Base-by-base conservation (phyloP, 2,888 invertebrate species). In the Drosophila buzzatii region DNA sequence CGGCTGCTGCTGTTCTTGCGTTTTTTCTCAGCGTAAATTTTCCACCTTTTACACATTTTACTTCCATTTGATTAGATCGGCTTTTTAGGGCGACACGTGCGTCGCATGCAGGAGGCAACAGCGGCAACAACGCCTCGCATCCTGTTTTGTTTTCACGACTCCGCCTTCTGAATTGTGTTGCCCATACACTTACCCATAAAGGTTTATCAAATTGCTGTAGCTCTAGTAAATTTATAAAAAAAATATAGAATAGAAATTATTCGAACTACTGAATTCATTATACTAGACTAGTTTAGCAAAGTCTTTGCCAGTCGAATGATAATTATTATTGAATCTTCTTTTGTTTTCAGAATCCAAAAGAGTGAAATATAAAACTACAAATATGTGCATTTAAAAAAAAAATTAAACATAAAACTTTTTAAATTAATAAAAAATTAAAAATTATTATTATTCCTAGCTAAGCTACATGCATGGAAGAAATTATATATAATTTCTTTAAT, bases 11-110 rank as follows among this genome's bases (percentile, higher is more conserved):
- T 69, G 56, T 76, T 79, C 64, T 70, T 74, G 72, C 55, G 55
- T 70, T 88, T 67, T 62, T 68, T 73, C 70, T 62, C 73, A 67
- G 84, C 87, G 73, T 70, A 83, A 91, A 91, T 90, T 91, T 91
- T 86, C 91, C 91, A 85, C 83, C 87, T 91, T 91, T 91, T 86
- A 82, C 90, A 85, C 89, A 91, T 82, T 91, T 91, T 89, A 90
- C 85, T 91, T 91, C 91, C 91, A 90, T 90, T 88, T 87, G 91
- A 91, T 91, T 91, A 85, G 83, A 90, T 91, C 90, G 82, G 76
- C 81, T 90, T 85, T 85, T 84, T 77, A 76, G 86, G 80, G 77
- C 77, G 80, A 80, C 90, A 86, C 85, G 85, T 86, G 84, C 89
- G 67, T 27, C 37, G n/a, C 64, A 55, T 66, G 65, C 35, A 61